Conservation (phyloP, 2,888 invertebrate species). For the Metalampra italica region DNA sequence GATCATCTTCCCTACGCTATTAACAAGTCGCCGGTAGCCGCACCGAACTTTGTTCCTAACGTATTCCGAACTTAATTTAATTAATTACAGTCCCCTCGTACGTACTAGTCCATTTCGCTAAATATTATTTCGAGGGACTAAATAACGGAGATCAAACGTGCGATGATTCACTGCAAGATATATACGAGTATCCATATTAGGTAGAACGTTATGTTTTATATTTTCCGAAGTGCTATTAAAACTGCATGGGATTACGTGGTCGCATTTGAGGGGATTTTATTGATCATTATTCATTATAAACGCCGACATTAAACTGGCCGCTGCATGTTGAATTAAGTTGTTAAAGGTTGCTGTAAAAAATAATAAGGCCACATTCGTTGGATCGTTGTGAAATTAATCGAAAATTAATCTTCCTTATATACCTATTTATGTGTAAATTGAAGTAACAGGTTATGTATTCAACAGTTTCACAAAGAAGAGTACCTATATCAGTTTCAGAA, state of each 20-base stretch:
- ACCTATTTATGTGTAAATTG: no score
- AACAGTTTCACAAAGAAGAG: no score
- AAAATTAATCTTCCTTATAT: constrained; percentile 1
- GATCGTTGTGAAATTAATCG: constrained; percentile 1
- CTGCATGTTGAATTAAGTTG: constrained; percentile 56
- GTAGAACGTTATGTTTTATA: constrained; percentile 36
- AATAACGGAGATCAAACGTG: constrained; percentile 60
- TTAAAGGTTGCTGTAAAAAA: constrained; percentile 51
- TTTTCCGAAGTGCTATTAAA: constrained; percentile 34
- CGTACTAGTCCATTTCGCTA: constrained; percentile 58
- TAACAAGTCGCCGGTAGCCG: constrained; percentile 66
- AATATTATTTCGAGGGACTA: constrained; percentile 66
- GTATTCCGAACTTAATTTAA: constrained; percentile 75
- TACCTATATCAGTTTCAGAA: no score
- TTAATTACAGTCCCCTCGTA: constrained; percentile 66
- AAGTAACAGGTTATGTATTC: no score
- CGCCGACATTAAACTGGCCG: constrained; percentile 45
- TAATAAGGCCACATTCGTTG: constrained; percentile 9
- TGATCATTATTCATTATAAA: constrained; percentile 69
- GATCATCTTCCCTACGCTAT: constrained; percentile 65
- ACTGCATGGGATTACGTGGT: constrained; percentile 36
- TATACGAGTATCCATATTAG: constrained; percentile 38
- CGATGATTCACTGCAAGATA: constrained; percentile 33
- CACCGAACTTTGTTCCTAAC: constrained; percentile 66
- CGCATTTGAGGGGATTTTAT: constrained; percentile 57